These are phyloP conservation scores for Astropecten irregularis DNA, from an alignment of 53 echinoderm and acorn worm species.

Conservation along the genomic window DNA sequence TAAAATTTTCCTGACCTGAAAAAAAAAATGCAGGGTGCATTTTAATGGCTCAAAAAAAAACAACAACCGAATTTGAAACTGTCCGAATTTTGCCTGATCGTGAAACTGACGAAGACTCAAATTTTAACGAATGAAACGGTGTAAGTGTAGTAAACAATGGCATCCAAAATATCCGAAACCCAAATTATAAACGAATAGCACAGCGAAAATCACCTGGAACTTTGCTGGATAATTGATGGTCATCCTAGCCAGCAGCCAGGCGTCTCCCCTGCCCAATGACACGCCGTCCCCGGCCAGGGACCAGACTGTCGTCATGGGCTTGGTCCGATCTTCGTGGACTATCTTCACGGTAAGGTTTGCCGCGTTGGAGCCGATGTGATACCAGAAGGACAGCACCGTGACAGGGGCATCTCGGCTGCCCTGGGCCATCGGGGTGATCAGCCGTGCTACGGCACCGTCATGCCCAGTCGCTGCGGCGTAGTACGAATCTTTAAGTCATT, in stretches of 20 bases:
- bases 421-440: neutral
- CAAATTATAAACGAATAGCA: too few species aligned
- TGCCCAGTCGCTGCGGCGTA: slow-evolving; percentile 13
- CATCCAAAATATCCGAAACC: too few species aligned
- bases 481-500: neutral
- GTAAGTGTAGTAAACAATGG: too few species aligned
- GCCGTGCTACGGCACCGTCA: neutral
- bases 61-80: too few species aligned
- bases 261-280: slow-evolving; percentile 19
- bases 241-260: slow-evolving; percentile 1
- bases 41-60: too few species aligned
- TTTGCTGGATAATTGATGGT: slow-evolving; percentile 27
- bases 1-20: too few species aligned
- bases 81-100: too few species aligned
- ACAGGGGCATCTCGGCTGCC: slow-evolving; percentile 4
- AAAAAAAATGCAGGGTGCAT: too few species aligned
- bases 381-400: slow-evolving; percentile 42
- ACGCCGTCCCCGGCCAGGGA: neutral
- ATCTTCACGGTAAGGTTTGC: slow-evolving; percentile 34
- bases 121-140: too few species aligned
- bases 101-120: too few species aligned
- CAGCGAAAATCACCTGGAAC: slow-evolving; percentile 36
- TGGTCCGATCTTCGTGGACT: slow-evolving; percentile 24
- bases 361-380: slow-evolving; percentile 13
- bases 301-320: slow-evolving; percentile 6